Base-by-base conservation (phyloP, 2,797 vertebrate genomes). In the Chiloscyllium punctatum region DNA sequence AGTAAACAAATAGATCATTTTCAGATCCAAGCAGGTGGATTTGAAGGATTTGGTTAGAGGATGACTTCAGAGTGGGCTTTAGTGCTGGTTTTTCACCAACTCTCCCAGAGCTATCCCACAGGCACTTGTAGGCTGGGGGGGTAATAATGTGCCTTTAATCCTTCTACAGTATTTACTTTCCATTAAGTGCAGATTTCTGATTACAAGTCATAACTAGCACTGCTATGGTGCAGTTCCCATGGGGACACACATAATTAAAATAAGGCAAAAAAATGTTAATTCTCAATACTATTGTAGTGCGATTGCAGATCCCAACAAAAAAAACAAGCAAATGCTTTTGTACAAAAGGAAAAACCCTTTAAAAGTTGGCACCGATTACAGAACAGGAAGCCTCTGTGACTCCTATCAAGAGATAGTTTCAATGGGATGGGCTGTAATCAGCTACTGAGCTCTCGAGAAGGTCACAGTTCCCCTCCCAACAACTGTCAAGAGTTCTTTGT, bases 1-100 rank as follows among this genome's bases (percentile, higher is more conserved):
- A 69, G 33, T 42, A 92, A 92, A 92, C 90, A 68, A 92, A 92
- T 62, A 84, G 82, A 84, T 84, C 82, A 84, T 48, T n/a, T 92
- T 92, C 62, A 69, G 62, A 62, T 13, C 90, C n/a, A 69, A 68
- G 33, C 62, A 92, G 90, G 90, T 92, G 90, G 62, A 68, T 37
- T n/a, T 3, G 21, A 27, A 18, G 37, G 25, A 30, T 57, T 88
- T 88, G 86, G 51, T 25, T 3, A 68, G 8, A 92, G n/a, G 62
- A 42, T 0, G 18, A 69, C 8, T n/a, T 68, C 57, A 62, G 57
- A 62, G 0, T 66, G 21, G 21, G 66, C 42, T 91, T 68, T 42
- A 69, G 5, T 92, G 62, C 62, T 23, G 2, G 68, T 25, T 69
- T 48, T 23, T 48, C 21, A 2, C 4, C 9, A n/a, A 37, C 27